Conservation (phyloP, 2,113 vertebrate species). For the Xiphophorus hellerii region DNA sequence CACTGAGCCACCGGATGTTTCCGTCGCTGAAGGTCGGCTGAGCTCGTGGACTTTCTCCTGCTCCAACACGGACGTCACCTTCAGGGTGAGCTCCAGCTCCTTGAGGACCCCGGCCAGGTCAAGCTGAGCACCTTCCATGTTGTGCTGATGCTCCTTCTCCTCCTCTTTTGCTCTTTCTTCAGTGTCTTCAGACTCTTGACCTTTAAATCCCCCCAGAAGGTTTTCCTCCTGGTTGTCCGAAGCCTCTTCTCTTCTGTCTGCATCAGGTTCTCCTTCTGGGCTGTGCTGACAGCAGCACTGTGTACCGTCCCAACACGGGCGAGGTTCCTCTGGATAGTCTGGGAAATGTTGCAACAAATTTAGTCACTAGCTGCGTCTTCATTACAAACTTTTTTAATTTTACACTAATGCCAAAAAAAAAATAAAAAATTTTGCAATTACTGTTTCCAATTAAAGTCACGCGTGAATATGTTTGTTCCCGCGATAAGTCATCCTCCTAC, state of each 20-base stretch:
- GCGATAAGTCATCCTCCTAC: too few species aligned
- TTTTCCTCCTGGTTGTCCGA: constrained; percentile 30
- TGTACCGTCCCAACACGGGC: constrained; percentile 79
- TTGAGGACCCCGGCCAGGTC: constrained; percentile 36
- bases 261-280: constrained; percentile 14
- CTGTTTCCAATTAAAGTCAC: too few species aligned
- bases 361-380: too few species aligned
- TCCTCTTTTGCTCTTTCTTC: not conserved
- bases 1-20: constrained; percentile 44
- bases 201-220: constrained; percentile 43
- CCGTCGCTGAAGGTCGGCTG: not conserved
- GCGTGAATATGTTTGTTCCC: too few species aligned
- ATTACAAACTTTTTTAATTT: too few species aligned
- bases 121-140: not conserved
- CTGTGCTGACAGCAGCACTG: constrained; percentile 55
- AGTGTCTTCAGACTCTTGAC: not conserved
- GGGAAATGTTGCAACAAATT: not conserved
- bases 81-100: constrained; percentile 61
- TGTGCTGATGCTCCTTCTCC: not conserved
- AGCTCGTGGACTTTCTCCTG: constrained; percentile 50
- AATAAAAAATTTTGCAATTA: too few species aligned
- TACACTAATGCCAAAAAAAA: too few species aligned
- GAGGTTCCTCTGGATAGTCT: constrained; percentile 88
- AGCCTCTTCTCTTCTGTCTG: constrained; percentile 2
- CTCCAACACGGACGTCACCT: constrained; percentile 41